Evolutionary conservation across 2,113 vertebrate species (phyloP), one percentile per base, ranked within the genome.

Genomic region (Lontra canadensis): DNA sequence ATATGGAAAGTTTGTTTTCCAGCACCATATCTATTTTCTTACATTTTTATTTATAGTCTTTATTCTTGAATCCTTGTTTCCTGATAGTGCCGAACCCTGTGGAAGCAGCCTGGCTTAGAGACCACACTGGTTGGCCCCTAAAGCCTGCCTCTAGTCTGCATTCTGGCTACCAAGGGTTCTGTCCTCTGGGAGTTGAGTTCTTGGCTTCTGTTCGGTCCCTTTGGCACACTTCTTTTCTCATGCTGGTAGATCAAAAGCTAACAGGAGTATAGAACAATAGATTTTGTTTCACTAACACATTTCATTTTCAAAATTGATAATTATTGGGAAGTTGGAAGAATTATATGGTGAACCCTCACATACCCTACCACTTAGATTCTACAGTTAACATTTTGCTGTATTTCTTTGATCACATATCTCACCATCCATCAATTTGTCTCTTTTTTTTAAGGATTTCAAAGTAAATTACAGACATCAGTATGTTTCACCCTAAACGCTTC

Each of bases 251-350:
- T 29, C 13, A 61, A 47, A 91, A 34, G 25, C 34, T 78, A 67
- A 67, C 23, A 95, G 14, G 20, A 80, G 67, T 89, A 18, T 93
- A 14, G 71, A 29, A 71, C 42, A 23, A 26, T 36, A 55, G 52
- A 18, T 55, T 21, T 81, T 47, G 52, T 47, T 34, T 25, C 39
- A 4, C 26, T 1, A 39, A 55, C 71, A 80, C n/a, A 21, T 76
- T 88, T 84, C 63, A 36, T 89, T 74, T n/a, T 59, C 26, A 65
- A 57, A 85, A 52, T 61, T 90, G 15, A 76, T 25, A 84, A 76
- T 97, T 92, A 67, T 25, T 82, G 31, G 57, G n/a, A 88, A 93
- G 47, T 79, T 94, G 67, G 78, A 93, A 73, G 42, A 83, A 74
- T 59, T 74, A 61, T 6, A 18, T 3, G 21, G 12, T 52, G 4